Conservation (phyloP, 30 jellyfish, hydroid and myxozoan species). For the Chrysaora quinquecirrha region DNA sequence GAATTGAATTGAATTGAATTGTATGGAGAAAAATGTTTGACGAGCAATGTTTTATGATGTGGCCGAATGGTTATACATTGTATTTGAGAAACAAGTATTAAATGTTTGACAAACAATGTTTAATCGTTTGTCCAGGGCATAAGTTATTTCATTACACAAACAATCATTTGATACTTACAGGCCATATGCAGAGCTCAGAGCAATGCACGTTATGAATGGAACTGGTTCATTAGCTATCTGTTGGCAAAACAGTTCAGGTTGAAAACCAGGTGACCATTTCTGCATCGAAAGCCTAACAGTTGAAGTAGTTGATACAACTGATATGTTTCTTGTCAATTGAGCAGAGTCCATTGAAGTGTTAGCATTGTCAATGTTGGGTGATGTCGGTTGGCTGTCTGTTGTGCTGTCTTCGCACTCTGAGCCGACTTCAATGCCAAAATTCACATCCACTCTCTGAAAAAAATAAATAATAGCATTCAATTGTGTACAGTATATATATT, state of each 20-base stretch:
- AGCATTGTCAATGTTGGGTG: constrained; percentile 15
- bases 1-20: too few species aligned
- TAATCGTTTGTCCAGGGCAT: too few species aligned
- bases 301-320: constrained; percentile 48
- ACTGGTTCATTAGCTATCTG: constrained; percentile 85
- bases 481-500: too few species aligned
- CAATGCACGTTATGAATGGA: constrained; percentile 79
- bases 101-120: too few species aligned
- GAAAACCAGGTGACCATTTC: constrained; percentile 93
- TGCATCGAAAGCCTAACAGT: constrained; percentile 45
- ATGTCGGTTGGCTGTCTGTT: constrained; percentile 37
- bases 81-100: too few species aligned
- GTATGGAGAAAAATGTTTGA: too few species aligned
- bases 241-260: constrained; percentile 85
- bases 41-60: too few species aligned
- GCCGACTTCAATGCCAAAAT: constrained; percentile 81
- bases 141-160: too few species aligned
- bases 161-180: constrained; percentile 96
- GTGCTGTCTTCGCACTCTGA: constrained; percentile 84
- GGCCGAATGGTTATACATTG: too few species aligned
- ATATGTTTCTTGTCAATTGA: constrained; percentile 1
- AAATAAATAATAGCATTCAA: too few species aligned
- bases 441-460: constrained; percentile 82
- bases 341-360: constrained; percentile 39
- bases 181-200: constrained; percentile 92